These are phyloP conservation scores for Dipus sagitta DNA, from an alignment of 2,797 vertebrate genomes.

Conservation along the genomic window DNA sequence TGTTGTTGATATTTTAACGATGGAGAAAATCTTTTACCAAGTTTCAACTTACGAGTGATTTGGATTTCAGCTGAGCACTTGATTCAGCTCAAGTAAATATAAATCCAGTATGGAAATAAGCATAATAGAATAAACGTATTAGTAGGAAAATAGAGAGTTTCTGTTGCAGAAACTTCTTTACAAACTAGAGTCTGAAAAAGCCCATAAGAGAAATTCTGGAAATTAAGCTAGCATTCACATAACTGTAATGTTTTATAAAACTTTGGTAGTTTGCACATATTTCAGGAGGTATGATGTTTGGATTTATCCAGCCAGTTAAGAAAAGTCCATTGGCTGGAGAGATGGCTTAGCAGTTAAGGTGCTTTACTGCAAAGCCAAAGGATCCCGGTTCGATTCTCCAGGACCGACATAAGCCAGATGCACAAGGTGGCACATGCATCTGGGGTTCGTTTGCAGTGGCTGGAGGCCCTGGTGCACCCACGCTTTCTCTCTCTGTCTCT, in stretches of 20 bases:
- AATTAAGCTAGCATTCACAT: constrained; percentile 20
- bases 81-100: constrained; percentile 32
- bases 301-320: not conserved
- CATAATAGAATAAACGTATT: not conserved
- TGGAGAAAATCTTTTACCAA: constrained; percentile 19
- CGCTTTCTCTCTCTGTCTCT: not conserved
- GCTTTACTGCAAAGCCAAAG: too few relatives aligned
- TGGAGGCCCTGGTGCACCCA: too few relatives aligned
- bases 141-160: not conserved
- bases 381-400: too few relatives aligned
- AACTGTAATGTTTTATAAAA: constrained; percentile 15
- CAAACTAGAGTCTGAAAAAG: not conserved
- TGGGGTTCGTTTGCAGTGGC: too few relatives aligned
- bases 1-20: not conserved
- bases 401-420: too few relatives aligned
- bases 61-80: not conserved
- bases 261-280: not conserved
- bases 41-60: not conserved
- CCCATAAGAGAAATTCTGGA: not conserved
- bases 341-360: too few relatives aligned
- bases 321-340: not conserved
- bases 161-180: constrained; percentile 21
- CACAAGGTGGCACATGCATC: too few relatives aligned
- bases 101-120: not conserved
- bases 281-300: not conserved